Percentiles rank a stretch among this genome's conserved stretches.
Conservation (phyloP, 2,797 vertebrate genomes). For the Halcyon badia region DNA sequence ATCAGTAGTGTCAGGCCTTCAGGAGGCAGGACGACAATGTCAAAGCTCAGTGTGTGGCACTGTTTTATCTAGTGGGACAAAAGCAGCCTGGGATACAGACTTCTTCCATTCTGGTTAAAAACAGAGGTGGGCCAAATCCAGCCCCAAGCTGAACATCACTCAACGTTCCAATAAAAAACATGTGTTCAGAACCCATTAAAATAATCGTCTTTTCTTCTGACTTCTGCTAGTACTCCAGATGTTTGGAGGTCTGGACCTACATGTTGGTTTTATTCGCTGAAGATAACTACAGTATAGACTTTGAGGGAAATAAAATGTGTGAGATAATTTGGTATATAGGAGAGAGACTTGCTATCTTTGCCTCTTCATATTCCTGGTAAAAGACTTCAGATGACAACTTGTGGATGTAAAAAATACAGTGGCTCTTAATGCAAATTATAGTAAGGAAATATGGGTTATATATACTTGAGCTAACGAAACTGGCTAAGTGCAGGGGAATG, state of each 20-base stretch:
- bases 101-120: neutral
- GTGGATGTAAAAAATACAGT: neutral
- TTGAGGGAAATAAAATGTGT: accelerated
- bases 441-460: neutral
- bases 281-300: neutral
- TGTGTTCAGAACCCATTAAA: neutral
- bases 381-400: neutral
- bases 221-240: neutral
- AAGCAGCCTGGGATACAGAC: neutral
- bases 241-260: neutral
- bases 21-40: neutral
- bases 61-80: neutral
- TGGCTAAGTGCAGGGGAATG: neutral
- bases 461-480: neutral
- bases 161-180: neutral
- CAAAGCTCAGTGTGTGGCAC: neutral
- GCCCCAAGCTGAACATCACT: neutral
- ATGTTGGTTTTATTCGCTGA: neutral
- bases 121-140: neutral
- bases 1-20: neutral
- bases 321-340: neutral
- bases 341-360: neutral
- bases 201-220: neutral
- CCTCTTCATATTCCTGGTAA: neutral
- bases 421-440: neutral